These are phyloP conservation scores for Aspidiotus rigidus DNA, from an alignment of 2,888 invertebrate species.

Conservation along the genomic window DNA sequence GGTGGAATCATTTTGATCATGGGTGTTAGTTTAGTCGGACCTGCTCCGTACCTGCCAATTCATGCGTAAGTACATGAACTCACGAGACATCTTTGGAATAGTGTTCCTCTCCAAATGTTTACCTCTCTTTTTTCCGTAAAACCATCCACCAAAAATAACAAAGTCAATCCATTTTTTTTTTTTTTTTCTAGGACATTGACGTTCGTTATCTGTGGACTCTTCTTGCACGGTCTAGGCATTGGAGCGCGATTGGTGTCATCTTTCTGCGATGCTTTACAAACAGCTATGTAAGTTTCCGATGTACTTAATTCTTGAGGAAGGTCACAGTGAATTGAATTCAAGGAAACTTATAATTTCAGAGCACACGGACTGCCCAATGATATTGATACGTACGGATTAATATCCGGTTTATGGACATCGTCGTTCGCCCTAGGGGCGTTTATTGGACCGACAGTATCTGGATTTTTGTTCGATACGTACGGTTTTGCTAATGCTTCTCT, in stretches of 20 bases:
- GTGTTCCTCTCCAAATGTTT: too few species aligned
- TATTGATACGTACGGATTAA: conserved; percentile 77
- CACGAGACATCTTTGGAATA: too few species aligned
- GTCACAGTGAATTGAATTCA: background rate
- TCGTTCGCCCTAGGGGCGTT: conserved; percentile 81
- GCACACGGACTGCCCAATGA: conserved; percentile 69
- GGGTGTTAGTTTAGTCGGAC: conserved; percentile 68
- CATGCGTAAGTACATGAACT: conserved; percentile 47
- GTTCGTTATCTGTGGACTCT: conserved; percentile 59
- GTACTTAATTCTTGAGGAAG: background rate
- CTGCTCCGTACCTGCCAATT: conserved; percentile 63
- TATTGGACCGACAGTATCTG: conserved; percentile 67
- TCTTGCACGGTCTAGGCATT: conserved; percentile 73
- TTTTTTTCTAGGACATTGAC: conserved; percentile 50
- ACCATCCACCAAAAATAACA: too few species aligned
- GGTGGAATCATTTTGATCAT: conserved; percentile 58
- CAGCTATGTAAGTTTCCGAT: conserved; percentile 59
- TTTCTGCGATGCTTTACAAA: conserved; percentile 71
- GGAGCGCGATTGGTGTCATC: conserved; percentile 76
- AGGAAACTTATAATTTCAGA: conserved; percentile 44
- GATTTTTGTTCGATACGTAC: conserved; percentile 61
- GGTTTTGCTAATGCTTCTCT: conserved; percentile 62
- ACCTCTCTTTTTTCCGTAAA: too few species aligned
- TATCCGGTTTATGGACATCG: conserved; percentile 85
- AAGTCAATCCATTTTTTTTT: background rate